These are phyloP conservation scores for Proisotoma minuta DNA, from an alignment of 2,888 invertebrate species.

Conservation along the genomic window DNA sequence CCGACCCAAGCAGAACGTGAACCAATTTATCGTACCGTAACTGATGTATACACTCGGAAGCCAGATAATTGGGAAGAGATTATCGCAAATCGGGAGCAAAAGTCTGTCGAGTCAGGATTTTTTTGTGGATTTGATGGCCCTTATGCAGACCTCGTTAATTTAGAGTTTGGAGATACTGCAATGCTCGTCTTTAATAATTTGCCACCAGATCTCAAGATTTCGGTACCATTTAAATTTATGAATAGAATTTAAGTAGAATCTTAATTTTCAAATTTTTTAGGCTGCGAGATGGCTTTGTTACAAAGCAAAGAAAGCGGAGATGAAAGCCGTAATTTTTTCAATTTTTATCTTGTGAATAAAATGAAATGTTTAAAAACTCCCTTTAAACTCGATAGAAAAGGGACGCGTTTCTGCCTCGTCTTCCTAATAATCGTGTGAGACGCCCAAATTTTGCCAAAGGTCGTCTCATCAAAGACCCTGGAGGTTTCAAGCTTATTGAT, in stretches of 20 bases:
- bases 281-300: slow-evolving; percentile 32
- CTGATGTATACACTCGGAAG: slow-evolving; percentile 25
- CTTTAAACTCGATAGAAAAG: slow-evolving; percentile 32
- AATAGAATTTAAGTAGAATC: not conserved
- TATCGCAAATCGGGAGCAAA: slow-evolving; percentile 15
- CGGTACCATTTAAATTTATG: slow-evolving; percentile 23
- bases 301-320: slow-evolving; percentile 27
- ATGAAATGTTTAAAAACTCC: too few relatives aligned
- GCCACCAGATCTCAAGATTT: slow-evolving; percentile 37
- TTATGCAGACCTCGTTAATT: slow-evolving; percentile 18
- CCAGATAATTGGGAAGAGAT: slow-evolving; percentile 27
- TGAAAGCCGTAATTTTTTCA: slow-evolving; percentile 26
- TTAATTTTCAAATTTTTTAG: slow-evolving; percentile 17
- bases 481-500: slow-evolving; percentile 31
- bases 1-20: slow-evolving; percentile 22
- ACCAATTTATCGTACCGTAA: not conserved
- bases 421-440: slow-evolving; percentile 23
- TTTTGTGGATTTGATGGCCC: slow-evolving; percentile 30
- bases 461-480: slow-evolving; percentile 33
- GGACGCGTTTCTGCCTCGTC: slow-evolving; percentile 34
- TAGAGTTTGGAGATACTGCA: slow-evolving; percentile 31
- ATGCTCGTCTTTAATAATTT: slow-evolving; percentile 39
- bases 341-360: not conserved
- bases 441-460: slow-evolving; percentile 34
- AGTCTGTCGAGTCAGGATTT: slow-evolving; percentile 23